Percentiles rank a stretch among this genome's conserved stretches.
Conservation (phyloP, 2,888 invertebrate genomes). For the Dione juno region DNA sequence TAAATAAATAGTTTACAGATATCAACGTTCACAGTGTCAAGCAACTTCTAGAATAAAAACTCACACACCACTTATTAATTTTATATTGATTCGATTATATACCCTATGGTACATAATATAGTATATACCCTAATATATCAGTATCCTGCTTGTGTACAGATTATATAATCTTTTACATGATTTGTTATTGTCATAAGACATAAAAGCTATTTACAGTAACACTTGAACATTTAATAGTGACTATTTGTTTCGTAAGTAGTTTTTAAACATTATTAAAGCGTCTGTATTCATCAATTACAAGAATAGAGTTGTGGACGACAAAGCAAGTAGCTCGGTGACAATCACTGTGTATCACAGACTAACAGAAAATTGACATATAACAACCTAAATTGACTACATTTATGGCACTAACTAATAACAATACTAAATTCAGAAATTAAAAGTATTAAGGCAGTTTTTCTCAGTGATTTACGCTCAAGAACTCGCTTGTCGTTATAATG, state of each 20-base stretch:
- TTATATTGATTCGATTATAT: conserved; percentile 14
- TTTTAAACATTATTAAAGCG: conserved; percentile 42
- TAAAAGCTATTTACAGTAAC: conserved; percentile 30
- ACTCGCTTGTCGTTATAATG: conserved; percentile 31
- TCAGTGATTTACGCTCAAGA: conserved; percentile 33
- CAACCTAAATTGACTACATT: conserved; percentile 71
- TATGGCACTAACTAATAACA: conserved; percentile 72
- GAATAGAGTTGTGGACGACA: conserved; percentile 51
- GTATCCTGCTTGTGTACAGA: conserved; percentile 15
- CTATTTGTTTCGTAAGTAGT: conserved; percentile 32
- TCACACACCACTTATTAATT: conserved; percentile 10
- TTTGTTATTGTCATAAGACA: conserved; percentile 34
- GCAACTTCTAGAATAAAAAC: conserved; percentile 9
- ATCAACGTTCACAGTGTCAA: conserved; percentile 12
- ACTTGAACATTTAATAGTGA: conserved; percentile 16
- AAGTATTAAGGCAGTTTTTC: conserved; percentile 61
- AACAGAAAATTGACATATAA: conserved; percentile 70
- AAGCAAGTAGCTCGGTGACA: conserved; percentile 70
- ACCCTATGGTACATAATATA: conserved; percentile 8
- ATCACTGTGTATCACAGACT: conserved; percentile 79
- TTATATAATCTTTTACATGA: conserved; percentile 28
- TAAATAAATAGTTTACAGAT: conserved; percentile 13
- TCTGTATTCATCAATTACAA: conserved; percentile 34
- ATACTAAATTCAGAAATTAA: conserved; percentile 61
- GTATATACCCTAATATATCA: conserved; percentile 4